These are phyloP conservation scores for Orcinus orca DNA, from an alignment of 2,113 vertebrate species.

Conservation along the genomic window DNA sequence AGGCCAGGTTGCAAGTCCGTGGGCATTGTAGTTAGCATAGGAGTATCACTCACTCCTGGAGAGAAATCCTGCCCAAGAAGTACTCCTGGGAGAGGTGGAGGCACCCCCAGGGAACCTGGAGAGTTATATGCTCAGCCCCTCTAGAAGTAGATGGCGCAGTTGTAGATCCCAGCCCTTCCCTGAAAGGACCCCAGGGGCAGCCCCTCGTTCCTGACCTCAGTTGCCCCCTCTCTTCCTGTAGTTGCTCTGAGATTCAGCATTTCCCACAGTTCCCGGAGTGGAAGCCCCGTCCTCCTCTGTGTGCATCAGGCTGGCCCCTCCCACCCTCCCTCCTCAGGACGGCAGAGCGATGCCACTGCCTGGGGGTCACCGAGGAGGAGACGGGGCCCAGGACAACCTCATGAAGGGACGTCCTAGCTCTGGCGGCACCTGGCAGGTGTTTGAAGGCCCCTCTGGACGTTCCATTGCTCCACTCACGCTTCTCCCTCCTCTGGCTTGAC, in stretches of 20 bases:
- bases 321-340: background rate
- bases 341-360: accelerated
- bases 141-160: accelerated
- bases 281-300: too few species aligned
- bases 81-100: background rate
- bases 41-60: background rate
- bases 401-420: accelerated
- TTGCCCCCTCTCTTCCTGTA: accelerated
- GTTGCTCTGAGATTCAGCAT: accelerated
- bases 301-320: background rate
- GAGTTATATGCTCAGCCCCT: accelerated
- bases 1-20: accelerated
- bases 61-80: background rate
- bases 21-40: background rate
- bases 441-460: background rate
- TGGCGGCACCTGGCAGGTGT: background rate
- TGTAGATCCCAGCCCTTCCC: background rate
- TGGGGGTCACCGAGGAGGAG: background rate
- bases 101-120: accelerated
- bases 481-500: background rate
- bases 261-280: background rate
- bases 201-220: background rate
- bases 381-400: accelerated
- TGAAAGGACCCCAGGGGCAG: accelerated
- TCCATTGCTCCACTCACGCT: background rate